phyloP scores from a whole-genome alignment of 2,113 vertebrate species.

The Hydropotes inermis region DNA sequence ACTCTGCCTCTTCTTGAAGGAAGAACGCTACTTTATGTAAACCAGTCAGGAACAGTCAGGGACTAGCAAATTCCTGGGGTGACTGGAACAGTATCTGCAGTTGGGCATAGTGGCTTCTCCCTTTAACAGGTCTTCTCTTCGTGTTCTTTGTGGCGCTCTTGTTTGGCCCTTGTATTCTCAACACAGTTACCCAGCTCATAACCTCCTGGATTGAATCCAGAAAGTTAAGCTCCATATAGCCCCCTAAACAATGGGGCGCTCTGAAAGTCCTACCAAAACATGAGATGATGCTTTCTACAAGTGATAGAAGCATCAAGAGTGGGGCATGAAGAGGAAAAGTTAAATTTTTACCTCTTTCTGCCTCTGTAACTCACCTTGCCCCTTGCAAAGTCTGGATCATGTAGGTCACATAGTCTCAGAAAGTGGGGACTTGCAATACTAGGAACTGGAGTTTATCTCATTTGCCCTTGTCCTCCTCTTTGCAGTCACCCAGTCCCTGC shows the following conservation, averaged over 20 bases:
- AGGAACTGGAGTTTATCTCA: background rate
- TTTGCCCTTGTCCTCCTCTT: background rate
- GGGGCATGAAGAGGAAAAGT: background rate
- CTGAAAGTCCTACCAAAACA: background rate
- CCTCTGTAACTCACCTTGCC: background rate
- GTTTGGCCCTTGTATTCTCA: background rate
- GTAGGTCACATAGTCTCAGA: background rate
- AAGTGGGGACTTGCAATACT: background rate
- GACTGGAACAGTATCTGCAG: background rate
- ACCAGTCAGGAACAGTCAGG: background rate
- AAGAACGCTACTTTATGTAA: background rate
- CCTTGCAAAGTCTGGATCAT: background rate
- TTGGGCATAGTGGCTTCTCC: background rate
- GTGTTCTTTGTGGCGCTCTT: background rate
- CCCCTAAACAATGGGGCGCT: background rate
- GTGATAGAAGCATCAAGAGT: background rate
- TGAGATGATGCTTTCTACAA: background rate
- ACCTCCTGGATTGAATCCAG: background rate
- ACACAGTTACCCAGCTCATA: background rate
- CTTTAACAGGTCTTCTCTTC: background rate
- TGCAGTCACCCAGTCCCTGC: background rate
- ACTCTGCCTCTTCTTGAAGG: background rate
- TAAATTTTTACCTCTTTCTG: background rate
- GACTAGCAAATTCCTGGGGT: background rate
- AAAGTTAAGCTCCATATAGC: background rate